A percentile compares a stretch with the other conserved stretches of the same genome.
Conservation (phyloP, 2,888 invertebrate species). For the Rhagonycha lutea region DNA sequence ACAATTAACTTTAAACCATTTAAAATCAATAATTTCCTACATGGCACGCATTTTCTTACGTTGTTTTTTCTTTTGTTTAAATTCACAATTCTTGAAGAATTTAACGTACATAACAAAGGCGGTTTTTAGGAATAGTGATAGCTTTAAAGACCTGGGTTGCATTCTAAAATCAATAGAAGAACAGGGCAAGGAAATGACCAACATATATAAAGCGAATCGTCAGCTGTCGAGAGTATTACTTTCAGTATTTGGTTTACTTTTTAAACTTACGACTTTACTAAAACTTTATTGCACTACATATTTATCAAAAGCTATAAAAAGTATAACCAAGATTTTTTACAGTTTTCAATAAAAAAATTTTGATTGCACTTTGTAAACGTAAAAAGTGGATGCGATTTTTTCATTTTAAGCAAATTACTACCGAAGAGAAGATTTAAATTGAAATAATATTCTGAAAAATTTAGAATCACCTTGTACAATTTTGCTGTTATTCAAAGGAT, state of each 20-base stretch:
- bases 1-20: background rate
- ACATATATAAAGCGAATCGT: background rate
- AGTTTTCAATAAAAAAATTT: background rate
- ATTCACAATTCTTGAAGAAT: background rate
- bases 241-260: background rate
- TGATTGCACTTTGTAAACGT: background rate
- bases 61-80: background rate
- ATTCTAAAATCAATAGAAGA: background rate
- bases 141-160: background rate
- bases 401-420: background rate
- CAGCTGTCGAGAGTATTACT: background rate
- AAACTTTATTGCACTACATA: background rate
- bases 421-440: background rate
- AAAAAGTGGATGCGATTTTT: background rate
- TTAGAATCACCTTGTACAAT: background rate
- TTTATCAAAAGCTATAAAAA: background rate
- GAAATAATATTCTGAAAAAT: background rate
- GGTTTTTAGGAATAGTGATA: background rate
- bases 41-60: background rate
- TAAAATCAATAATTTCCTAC: background rate
- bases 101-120: background rate
- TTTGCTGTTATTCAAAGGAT: background rate
- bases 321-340: background rate
- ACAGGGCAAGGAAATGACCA: background rate
- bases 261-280: background rate